phyloP scores from a whole-genome alignment of 2,113 vertebrate genomes.

The Notiomystis cincta region DNA sequence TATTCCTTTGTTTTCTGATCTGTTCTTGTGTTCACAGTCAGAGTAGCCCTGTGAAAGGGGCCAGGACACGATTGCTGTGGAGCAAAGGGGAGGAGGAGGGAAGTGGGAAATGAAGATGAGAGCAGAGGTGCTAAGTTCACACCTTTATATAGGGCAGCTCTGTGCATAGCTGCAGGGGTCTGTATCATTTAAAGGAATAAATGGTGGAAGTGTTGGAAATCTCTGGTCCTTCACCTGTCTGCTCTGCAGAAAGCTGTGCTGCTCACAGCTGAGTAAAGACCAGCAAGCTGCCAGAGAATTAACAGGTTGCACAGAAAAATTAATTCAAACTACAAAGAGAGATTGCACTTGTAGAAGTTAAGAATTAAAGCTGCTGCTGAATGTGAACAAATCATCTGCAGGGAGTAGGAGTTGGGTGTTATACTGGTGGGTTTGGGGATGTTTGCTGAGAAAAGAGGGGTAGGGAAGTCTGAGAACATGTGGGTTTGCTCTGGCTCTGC shows the following conservation, averaged over 20 bases:
- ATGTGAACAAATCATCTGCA: background rate
- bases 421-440: background rate
- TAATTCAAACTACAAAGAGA: background rate
- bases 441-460: background rate
- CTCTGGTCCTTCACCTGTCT: background rate
- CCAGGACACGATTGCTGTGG: background rate
- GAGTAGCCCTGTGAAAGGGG: constrained; percentile 5
- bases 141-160: constrained; percentile 56
- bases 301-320: background rate
- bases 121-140: constrained; percentile 60
- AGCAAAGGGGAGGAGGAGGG: constrained; percentile 18
- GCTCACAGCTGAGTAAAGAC: background rate
- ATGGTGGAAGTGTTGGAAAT: constrained; percentile 14
- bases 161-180: constrained; percentile 18
- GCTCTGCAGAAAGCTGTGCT: background rate
- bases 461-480: background rate
- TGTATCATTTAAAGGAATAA: background rate
- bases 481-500: background rate
- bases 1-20: constrained; percentile 45
- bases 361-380: background rate
- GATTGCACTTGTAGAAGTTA: background rate
- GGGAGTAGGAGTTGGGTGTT: background rate
- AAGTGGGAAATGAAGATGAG: constrained; percentile 48
- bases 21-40: constrained; percentile 33
- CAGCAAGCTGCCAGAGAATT: background rate